Evolutionary conservation across 2,797 vertebrate species (phyloP).

Genomic region (Borostomias antarcticus): DNA sequence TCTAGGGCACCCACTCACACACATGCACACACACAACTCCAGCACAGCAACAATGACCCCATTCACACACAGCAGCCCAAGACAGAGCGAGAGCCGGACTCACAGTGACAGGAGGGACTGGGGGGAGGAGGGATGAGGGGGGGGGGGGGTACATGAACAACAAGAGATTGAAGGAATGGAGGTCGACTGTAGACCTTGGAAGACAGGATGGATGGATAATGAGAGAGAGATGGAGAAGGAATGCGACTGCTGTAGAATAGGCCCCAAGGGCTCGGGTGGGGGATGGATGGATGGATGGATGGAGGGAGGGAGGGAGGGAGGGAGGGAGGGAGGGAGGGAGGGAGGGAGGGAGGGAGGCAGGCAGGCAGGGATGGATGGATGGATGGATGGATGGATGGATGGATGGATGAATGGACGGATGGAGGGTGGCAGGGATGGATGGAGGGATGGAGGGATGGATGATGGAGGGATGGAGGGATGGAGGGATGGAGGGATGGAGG

Average conservation of each 20-base stretch:
- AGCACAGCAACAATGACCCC: conserved; percentile 75
- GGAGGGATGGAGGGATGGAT: too few species aligned
- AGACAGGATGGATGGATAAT: conserved; percentile 8
- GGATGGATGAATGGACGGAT: conserved; percentile 10
- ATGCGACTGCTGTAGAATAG: conserved; percentile 52
- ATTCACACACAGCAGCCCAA: conserved; percentile 74
- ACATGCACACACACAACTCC: conserved; percentile 37
- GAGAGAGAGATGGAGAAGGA: conserved; percentile 33
- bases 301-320: conserved; percentile 1
- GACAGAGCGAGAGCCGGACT: conserved; percentile 65
- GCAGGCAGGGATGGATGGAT: too few species aligned
- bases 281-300: conserved; percentile 37
- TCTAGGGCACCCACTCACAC: conserved; percentile 38
- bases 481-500: neutral
- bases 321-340: conserved; percentile 10
- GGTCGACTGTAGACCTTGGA: conserved; percentile 20
- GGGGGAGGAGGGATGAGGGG: neutral
- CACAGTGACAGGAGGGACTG: conserved; percentile 75
- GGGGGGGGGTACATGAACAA: conserved; percentile 47
- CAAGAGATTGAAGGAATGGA: conserved; percentile 13
- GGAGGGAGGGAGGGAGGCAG: conserved; percentile 1
- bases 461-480: conserved; percentile 43
- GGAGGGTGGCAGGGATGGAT: neutral
- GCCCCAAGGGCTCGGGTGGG: conserved; percentile 60
- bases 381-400: too few species aligned